These are phyloP conservation scores for Ptychobarbus kaznakovi DNA, from an alignment of 2,797 vertebrate species.

Conservation along the genomic window DNA sequence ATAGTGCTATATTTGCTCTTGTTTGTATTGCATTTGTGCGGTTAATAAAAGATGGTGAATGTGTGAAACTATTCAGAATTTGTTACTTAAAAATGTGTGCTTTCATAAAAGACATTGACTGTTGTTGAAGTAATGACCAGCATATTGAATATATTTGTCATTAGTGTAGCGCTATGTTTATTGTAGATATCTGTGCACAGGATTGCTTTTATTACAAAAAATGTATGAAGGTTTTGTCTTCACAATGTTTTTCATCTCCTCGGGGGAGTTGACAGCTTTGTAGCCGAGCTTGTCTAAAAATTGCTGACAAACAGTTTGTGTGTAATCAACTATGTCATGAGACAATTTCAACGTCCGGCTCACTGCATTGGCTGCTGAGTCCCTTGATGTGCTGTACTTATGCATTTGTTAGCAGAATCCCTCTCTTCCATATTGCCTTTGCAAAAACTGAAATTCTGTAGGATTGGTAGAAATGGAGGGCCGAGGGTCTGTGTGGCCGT, in stretches of 20 bases:
- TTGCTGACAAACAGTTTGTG: constrained; percentile 86
- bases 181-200: constrained; percentile 44
- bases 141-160: constrained; percentile 39
- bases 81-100: background rate
- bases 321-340: constrained; percentile 88
- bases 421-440: background rate
- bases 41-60: background rate
- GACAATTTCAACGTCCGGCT: constrained; percentile 76
- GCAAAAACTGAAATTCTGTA: background rate
- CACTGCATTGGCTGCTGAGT: constrained; percentile 84
- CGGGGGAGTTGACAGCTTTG: constrained; percentile 80
- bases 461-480: constrained; percentile 33
- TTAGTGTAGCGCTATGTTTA: constrained; percentile 3
- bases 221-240: constrained; percentile 85
- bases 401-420: constrained; percentile 64
- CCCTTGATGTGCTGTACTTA: constrained; percentile 87
- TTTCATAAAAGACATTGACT: constrained; percentile 39
- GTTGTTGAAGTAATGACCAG: constrained; percentile 52
- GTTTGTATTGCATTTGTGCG: background rate
- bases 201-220: constrained; percentile 76
- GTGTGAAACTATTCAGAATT: background rate
- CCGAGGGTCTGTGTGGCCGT: constrained; percentile 14
- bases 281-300: constrained; percentile 88
- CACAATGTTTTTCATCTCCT: constrained; percentile 89
- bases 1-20: background rate